A percentile compares a stretch with the other conserved stretches of the same genome.
Conservation (phyloP, 1,140 invertebrate species). For the Odontomachus brunneus region DNA sequence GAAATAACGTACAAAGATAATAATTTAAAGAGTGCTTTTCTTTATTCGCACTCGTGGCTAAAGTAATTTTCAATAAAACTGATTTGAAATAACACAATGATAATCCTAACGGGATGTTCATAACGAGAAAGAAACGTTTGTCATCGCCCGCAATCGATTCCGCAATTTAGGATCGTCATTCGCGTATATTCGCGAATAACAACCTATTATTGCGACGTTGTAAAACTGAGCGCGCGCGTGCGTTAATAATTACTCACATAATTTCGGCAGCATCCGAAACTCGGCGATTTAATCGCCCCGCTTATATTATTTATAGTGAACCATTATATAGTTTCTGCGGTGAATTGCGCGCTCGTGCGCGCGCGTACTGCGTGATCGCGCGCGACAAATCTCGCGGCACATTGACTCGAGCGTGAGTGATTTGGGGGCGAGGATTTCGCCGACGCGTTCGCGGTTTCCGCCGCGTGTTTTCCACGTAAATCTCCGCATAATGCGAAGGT, state of each 20-base stretch:
- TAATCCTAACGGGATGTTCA: neutral
- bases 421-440: conserved; percentile 45
- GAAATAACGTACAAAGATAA: neutral
- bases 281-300: conserved; percentile 43
- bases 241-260: conserved; percentile 53
- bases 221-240: conserved; percentile 47
- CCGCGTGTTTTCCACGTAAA: conserved; percentile 54
- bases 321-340: conserved; percentile 57
- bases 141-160: conserved; percentile 18
- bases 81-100: neutral
- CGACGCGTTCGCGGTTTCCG: conserved; percentile 29
- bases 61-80: conserved; percentile 31
- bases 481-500: conserved; percentile 50
- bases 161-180: conserved; percentile 28
- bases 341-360: conserved; percentile 11
- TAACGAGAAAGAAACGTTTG: conserved; percentile 39
- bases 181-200: conserved; percentile 42
- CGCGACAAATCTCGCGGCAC: conserved; percentile 55
- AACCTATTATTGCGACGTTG: conserved; percentile 13
- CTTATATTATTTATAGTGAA: conserved; percentile 55
- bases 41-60: neutral
- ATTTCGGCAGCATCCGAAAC: conserved; percentile 27
- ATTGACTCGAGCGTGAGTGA: conserved; percentile 55
- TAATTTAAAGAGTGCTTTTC: neutral
- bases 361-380: conserved; percentile 43